These are phyloP conservation scores for Allobates femoralis DNA, from an alignment of 2,797 vertebrate genomes.

Conservation along the genomic window DNA sequence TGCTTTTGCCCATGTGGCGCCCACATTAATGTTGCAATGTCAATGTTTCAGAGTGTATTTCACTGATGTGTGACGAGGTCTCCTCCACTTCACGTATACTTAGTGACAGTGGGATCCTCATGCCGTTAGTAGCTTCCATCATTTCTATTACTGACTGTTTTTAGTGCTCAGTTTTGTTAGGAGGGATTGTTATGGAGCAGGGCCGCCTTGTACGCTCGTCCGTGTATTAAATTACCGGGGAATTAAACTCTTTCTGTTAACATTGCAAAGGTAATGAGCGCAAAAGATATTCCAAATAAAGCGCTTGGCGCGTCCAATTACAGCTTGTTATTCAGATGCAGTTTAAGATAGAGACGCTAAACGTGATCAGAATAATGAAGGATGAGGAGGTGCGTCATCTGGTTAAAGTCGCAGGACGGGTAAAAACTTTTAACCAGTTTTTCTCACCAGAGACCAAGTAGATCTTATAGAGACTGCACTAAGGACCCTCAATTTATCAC, in stretches of 20 bases:
- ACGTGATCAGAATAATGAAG: background rate
- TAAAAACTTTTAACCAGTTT: background rate
- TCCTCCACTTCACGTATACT: background rate
- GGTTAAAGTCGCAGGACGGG: background rate
- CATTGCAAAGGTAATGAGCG: background rate
- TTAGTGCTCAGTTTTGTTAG: background rate
- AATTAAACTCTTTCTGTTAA: constrained; percentile 4
- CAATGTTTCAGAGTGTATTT: too few species aligned
- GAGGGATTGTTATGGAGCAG: background rate
- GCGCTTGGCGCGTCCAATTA: background rate
- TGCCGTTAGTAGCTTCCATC: background rate
- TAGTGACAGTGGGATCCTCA: too few species aligned
- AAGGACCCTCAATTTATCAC: too few species aligned
- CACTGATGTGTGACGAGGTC: too few species aligned
- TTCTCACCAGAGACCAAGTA: background rate
- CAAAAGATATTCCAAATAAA: constrained; percentile 7
- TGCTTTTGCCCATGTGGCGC: too few species aligned
- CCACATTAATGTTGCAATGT: too few species aligned
- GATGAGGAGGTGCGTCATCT: background rate
- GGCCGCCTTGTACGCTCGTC: background rate
- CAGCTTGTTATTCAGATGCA: background rate
- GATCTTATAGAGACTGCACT: background rate
- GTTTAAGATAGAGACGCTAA: background rate
- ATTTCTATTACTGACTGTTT: background rate
- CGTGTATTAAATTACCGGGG: background rate